phyloP scores from a whole-genome alignment of 2,797 vertebrate genomes.

The Cetoscarus ocellatus region DNA sequence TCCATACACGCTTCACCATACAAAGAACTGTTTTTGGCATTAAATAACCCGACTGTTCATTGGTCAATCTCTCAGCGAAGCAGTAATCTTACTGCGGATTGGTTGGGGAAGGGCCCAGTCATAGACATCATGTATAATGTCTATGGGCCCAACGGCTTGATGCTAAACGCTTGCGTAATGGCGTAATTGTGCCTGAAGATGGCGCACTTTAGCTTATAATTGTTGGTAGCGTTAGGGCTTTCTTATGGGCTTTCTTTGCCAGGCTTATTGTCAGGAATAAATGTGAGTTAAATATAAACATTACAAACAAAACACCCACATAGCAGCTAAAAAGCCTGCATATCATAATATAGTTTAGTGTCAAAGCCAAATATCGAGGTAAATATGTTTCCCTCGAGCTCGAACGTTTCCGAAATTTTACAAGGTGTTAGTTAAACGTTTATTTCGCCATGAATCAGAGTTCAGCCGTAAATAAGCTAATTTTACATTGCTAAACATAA shows the following conservation, averaged over 20 bases:
- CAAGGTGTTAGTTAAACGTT: too few species aligned
- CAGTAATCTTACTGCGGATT: constrained; percentile 61
- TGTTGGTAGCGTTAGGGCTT: too few species aligned
- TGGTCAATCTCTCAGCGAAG: constrained; percentile 30
- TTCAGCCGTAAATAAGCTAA: not conserved
- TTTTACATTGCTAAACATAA: not conserved
- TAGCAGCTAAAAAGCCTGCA: too few species aligned
- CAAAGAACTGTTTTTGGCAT: not conserved
- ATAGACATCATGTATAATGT: too few species aligned
- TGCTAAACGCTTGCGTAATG: not conserved
- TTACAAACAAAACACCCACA: not conserved
- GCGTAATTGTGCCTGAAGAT: constrained; percentile 13
- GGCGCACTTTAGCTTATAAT: constrained; percentile 45
- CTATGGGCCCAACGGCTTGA: too few species aligned
- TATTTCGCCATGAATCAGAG: not conserved
- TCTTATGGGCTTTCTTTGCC: too few species aligned
- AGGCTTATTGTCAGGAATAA: not conserved
- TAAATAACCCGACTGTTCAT: constrained; percentile 46
- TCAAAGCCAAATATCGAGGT: too few species aligned
- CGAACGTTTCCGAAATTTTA: not conserved
- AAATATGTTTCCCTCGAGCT: not conserved
- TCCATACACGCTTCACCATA: constrained; percentile 7
- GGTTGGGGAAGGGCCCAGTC: constrained; percentile 26
- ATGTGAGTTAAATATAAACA: not conserved
- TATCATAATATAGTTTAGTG: too few species aligned